Evolutionary conservation across 2,888 invertebrate genomes (phyloP).

Genomic region (Lepidocyrtoides sp.): DNA sequence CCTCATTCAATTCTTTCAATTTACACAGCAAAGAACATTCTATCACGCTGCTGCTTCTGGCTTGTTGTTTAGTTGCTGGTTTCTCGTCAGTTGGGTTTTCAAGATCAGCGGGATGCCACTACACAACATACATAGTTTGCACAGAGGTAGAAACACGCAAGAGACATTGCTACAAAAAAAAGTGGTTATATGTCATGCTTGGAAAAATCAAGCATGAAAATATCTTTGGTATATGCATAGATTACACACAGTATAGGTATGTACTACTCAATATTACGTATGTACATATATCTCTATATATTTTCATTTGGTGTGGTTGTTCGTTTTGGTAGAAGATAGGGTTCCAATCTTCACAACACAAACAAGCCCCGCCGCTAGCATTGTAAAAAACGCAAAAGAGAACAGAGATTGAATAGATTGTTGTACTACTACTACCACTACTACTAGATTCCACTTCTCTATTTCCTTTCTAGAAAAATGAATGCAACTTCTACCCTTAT

Average conservation of each 20-base stretch:
- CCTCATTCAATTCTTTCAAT: constrained; percentile 44
- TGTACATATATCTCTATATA: neutral
- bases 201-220: constrained; percentile 12
- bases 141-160: neutral
- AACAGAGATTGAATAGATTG: constrained; percentile 56
- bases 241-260: neutral
- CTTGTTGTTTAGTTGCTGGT: constrained; percentile 47
- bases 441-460: constrained; percentile 32
- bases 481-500: constrained; percentile 21
- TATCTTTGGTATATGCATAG: neutral
- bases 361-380: neutral
- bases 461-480: neutral
- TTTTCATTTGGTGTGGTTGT: constrained; percentile 36
- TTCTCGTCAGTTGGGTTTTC: constrained; percentile 72
- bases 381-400: constrained; percentile 29
- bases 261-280: no score
- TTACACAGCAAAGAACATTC: neutral
- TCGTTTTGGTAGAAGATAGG: neutral
- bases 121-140: constrained; percentile 12
- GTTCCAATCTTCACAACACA: constrained; percentile 33
- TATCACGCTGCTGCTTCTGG: no score
- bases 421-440: neutral
- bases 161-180: constrained; percentile 2
- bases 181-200: neutral
- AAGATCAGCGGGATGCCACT: constrained; percentile 80